A percentile compares a stretch with the other conserved stretches of the same genome.
Conservation (phyloP, 2,797 vertebrate genomes). For the Melanogrammus aeglefinus region DNA sequence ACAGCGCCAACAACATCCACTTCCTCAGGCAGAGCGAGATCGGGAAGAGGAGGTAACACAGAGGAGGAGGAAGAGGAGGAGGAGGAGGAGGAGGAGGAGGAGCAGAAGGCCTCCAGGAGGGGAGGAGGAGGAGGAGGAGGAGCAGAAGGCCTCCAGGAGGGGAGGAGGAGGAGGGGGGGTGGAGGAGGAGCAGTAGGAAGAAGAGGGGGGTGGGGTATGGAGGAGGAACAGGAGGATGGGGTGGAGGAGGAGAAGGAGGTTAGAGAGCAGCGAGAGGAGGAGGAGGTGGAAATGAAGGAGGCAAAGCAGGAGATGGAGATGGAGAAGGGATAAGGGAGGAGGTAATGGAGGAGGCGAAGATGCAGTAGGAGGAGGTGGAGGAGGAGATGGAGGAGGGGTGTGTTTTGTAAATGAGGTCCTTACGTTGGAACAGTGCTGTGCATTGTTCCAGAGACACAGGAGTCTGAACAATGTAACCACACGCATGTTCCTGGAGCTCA, state of each 20-base stretch:
- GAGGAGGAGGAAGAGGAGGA: neutral
- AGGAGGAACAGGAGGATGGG: neutral
- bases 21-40: constrained; percentile 99
- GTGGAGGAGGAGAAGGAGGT: constrained; percentile 70
- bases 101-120: neutral
- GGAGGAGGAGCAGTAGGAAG: neutral
- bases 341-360: neutral
- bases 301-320: neutral
- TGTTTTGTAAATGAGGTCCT: neutral
- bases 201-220: neutral
- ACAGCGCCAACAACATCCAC: constrained; percentile 97
- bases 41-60: constrained; percentile 85
- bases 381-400: neutral
- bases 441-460: constrained; percentile 10
- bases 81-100: neutral
- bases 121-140: constrained; percentile 63
- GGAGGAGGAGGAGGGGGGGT: constrained; percentile 36
- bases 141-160: constrained; percentile 71
- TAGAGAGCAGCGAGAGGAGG: neutral
- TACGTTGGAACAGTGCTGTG: neutral
- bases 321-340: neutral
- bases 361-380: neutral
- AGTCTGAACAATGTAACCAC: neutral
- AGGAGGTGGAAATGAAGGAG: neutral
- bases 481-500: neutral